Evolutionary conservation across 1,140 invertebrate genomes (phyloP), one percentile per base, ranked within the genome.

Genomic region (Drosophila dunni): DNA sequence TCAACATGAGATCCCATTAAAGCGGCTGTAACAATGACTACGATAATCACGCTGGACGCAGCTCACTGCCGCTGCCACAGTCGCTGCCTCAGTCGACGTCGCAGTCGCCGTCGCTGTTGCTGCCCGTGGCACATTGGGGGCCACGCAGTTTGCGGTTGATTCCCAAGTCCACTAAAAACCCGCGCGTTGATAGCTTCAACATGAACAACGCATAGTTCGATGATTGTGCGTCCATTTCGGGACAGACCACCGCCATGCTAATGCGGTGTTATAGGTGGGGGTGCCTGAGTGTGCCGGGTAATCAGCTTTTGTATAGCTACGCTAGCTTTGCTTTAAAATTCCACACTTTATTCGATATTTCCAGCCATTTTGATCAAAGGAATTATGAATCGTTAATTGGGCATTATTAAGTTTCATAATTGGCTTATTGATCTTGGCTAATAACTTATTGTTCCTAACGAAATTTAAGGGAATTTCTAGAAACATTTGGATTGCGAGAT

Each of bases 1-100:
- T 89, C 84, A 89, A 89, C 84, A 71, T 81, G 84, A 89, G 84
- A 90, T 89, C 84, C 88, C 81, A 89, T 89, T 89, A 81, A 89
- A 78, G 85, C 80, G 53, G 64, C 74, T 70, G 68, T 70, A 88
- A 88, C 80, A 88, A 89, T 89, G 80, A 79, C 79, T 75, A 85
- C 78, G 77, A 88, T 84, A 88, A 88, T 84, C 85, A 89, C 84
- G 63, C 48, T 64, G 60, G 20, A 7, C 46, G 7, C 48, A 29
- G 46, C 11, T 9, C 1, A 20, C 17, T 20, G 53, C 40, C 9
- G 66, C 58, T 64, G 75, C 7, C 54, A 7, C 36, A 11, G 38
- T 42, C 54, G 54, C 40, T 10, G 54, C 15, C 53, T 11, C 9
- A 1, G 34, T 8, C 46, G 8, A 7, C 17, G 53, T 40, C 38